Percentiles rank a stretch among this genome's conserved stretches.
phyloP scores from a whole-genome alignment of 1,140 invertebrate species.

The Anadara kagoshimensis region DNA sequence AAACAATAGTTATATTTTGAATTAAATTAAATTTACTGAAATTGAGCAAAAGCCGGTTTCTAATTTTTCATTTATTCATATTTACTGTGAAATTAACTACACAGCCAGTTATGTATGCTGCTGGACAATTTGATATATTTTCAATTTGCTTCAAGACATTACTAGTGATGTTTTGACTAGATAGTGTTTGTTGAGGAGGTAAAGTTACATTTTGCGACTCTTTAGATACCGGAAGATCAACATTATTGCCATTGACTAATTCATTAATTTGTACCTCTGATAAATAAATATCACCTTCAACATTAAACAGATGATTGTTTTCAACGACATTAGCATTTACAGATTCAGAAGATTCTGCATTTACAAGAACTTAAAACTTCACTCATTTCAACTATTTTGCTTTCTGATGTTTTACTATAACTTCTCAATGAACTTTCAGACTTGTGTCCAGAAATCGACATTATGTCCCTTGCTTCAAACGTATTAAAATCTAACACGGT shows the following conservation, averaged over 20 bases:
- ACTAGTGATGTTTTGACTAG: too few relatives aligned
- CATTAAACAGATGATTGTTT: neutral
- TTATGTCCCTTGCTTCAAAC: constrained; percentile 6
- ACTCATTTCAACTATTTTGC: constrained; percentile 9
- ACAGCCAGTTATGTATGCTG: too few relatives aligned
- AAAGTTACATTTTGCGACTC: too few relatives aligned
- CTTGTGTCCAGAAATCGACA: constrained; percentile 18
- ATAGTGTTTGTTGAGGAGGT: too few relatives aligned
- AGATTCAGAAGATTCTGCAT: neutral
- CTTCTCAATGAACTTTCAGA: constrained; percentile 18
- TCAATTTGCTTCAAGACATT: too few relatives aligned
- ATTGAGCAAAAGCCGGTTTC: too few relatives aligned
- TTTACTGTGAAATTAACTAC: too few relatives aligned
- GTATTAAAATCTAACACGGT: constrained; percentile 7
- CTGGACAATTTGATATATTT: too few relatives aligned
- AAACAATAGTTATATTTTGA: too few relatives aligned
- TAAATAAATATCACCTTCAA: neutral
- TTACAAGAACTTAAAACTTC: neutral
- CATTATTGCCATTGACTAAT: neutral
- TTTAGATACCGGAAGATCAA: neutral
- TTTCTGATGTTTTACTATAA: neutral
- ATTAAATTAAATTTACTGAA: too few relatives aligned
- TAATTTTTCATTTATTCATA: too few relatives aligned
- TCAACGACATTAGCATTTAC: neutral
- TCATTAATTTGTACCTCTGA: constrained; percentile 2